Evolutionary conservation across 2,113 vertebrate genomes (phyloP), one percentile per base, ranked within the genome.

Genomic region (Zapornia atra): DNA sequence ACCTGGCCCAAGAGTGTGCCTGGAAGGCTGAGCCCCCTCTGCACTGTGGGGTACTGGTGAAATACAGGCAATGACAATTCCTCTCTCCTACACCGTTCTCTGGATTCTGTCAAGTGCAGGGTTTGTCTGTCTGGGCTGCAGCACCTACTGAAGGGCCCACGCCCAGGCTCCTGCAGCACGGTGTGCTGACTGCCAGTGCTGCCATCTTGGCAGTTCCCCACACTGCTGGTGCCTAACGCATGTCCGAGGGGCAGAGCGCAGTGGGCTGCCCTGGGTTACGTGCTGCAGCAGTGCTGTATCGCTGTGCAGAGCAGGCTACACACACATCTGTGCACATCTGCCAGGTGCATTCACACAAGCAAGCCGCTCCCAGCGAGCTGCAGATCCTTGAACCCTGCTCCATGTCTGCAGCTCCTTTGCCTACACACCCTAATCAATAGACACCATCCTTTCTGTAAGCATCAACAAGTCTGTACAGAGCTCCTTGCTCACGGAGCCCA

Each of bases 211-310:
- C 64, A 60, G 29, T 8, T 72, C 48, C 36, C 51, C 12, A 3
- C 42, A 42, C 77, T 82, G 66, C 57, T 44, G 73, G 48, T 42
- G 59, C 9, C 2, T 36, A 34, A 53, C 3, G 5, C 53, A 12
- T 51, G 68, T 54, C 42, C 0, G 0, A 18, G 69, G 31, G 29
- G 4, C 64, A 86, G 48, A 31, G 54, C 0, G 1, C 33, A 68
- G 36, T 46, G 33, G 12, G 56, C 13, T 15, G 40, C 8, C 38
- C 40, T 0, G 0, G 10, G 16, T 25, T 51, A 6, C 0, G 0
- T 12, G 36, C 75, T 56, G 82, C 69, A 9, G 3, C 0, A 0
- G 31, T 61, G 76, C 71, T 31, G 40, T 20, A 7, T 46, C 0
- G 1, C 40, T 61, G 20, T 29, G 65, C 56, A 22, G 48, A 53